phyloP scores from a whole-genome alignment of 2,113 vertebrate species.

The Sialia sialis region DNA sequence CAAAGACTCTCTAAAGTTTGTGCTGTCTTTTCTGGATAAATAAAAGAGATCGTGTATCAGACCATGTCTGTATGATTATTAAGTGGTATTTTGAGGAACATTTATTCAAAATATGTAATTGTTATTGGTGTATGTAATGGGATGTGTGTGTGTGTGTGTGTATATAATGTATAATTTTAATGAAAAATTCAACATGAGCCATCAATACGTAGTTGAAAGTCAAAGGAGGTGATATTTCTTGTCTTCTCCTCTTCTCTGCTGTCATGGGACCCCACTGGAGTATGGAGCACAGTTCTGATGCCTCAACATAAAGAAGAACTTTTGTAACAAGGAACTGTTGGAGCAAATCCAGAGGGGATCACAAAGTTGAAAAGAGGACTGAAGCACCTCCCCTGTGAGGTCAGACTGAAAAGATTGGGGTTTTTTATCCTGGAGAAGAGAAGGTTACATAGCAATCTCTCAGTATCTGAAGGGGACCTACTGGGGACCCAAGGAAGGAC shows the following conservation, averaged over 20 bases:
- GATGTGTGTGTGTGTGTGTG: not conserved
- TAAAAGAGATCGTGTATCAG: not conserved
- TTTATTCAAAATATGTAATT: not conserved
- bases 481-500: too few relatives aligned
- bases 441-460: not conserved
- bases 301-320: not conserved
- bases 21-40: not conserved
- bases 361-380: not conserved
- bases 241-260: not conserved
- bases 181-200: not conserved
- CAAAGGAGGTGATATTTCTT: not conserved
- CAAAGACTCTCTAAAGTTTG: not conserved
- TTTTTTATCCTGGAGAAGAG: not conserved
- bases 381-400: not conserved
- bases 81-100: not conserved
- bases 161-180: not conserved
- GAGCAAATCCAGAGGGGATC: accelerated
- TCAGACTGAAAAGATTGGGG: not conserved
- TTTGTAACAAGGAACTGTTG: not conserved
- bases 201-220: not conserved
- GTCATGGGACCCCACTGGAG: not conserved
- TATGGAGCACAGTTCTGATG: not conserved
- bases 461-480: too few relatives aligned
- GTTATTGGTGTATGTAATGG: too few relatives aligned
- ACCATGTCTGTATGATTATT: not conserved